Conservation (phyloP, 2,888 invertebrate genomes). For the Idaea straminata region DNA sequence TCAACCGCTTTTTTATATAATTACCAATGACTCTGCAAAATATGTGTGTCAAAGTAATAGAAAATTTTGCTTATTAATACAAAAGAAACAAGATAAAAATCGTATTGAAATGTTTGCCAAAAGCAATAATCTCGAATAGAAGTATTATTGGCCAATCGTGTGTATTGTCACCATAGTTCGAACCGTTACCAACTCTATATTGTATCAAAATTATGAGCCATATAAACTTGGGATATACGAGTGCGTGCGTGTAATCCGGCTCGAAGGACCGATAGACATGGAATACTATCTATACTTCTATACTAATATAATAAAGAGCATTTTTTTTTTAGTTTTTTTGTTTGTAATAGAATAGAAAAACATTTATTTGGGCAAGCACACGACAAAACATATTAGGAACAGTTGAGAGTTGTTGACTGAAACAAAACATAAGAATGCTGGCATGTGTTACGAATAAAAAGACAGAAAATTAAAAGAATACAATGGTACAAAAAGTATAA, state of each 20-base stretch:
- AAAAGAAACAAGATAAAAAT: not conserved
- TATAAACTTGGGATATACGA: slow-evolving; percentile 35
- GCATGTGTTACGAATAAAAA: no score
- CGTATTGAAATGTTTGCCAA: not conserved
- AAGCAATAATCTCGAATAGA: not conserved
- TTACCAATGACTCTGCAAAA: no score
- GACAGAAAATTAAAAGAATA: no score
- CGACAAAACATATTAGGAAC: no score
- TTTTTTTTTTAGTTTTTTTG: no score
- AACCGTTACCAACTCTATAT: slow-evolving; percentile 9
- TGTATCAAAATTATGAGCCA: slow-evolving; percentile 32
- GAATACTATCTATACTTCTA: slow-evolving; percentile 15
- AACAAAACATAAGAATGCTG: no score
- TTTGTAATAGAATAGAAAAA: no score
- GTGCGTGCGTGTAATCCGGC: slow-evolving; percentile 34
- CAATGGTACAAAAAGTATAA: no score
- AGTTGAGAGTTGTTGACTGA: no score
- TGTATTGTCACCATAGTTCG: not conserved
- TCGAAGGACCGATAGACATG: slow-evolving; percentile 38
- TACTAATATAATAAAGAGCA: no score
- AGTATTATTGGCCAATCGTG: not conserved
- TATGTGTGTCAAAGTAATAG: not conserved
- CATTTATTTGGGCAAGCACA: no score
- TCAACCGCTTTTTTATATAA: no score
- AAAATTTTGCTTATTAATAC: not conserved